A percentile compares a stretch with the other conserved stretches of the same genome.
These are phyloP conservation scores for Dermatophagoides farinae DNA, from an alignment of 1,140 invertebrate species.

Conservation along the genomic window DNA sequence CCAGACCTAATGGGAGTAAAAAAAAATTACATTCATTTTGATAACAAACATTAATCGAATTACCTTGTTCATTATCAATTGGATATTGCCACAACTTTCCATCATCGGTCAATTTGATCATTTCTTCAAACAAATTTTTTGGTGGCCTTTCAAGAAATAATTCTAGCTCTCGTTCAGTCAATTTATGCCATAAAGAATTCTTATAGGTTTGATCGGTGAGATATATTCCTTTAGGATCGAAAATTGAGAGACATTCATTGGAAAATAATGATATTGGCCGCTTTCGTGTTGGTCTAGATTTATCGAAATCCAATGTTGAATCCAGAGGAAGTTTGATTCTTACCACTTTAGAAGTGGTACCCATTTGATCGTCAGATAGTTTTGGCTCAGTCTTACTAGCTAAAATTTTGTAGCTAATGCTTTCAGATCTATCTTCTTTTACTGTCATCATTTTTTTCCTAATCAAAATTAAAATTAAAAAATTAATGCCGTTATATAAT, in stretches of 20 bases:
- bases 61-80: slow-evolving; percentile 90
- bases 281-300: background rate
- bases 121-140: slow-evolving; percentile 67
- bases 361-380: background rate
- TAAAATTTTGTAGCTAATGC: background rate
- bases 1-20: slow-evolving; percentile 36
- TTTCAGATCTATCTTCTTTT: background rate
- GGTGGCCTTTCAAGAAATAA: slow-evolving; percentile 44
- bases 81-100: slow-evolving; percentile 92
- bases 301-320: background rate
- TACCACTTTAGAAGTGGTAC: background rate
- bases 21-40: slow-evolving; percentile 1
- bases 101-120: slow-evolving; percentile 79
- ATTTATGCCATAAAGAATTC: slow-evolving; percentile 34
- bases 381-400: background rate
- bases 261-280: background rate
- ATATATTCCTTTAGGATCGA: slow-evolving; percentile 6
- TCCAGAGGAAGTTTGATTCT: background rate
- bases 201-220: background rate
- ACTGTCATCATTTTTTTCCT: background rate
- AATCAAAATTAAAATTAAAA: background rate
- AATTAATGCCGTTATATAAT: background rate
- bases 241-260: slow-evolving; percentile 2
- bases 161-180: slow-evolving; percentile 42
- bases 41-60: slow-evolving; percentile 11